A percentile compares a stretch with the other conserved stretches of the same genome.
Conservation (phyloP, 2,113 vertebrate species). For the Prochilodus magdalenae region DNA sequence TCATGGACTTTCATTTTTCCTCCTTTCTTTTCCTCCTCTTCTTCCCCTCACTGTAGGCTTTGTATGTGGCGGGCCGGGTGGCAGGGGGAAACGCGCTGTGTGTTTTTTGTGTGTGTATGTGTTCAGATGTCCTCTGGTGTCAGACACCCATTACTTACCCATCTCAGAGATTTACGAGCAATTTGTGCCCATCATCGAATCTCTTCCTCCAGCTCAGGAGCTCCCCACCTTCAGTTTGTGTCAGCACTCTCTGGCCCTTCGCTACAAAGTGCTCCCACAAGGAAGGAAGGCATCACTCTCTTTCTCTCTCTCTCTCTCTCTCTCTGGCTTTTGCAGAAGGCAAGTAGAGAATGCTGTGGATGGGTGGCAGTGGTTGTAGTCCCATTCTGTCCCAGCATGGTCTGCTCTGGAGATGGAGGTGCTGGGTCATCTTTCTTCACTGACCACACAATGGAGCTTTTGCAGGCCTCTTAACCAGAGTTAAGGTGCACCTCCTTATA, state of each 20-base stretch:
- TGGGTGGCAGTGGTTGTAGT: background rate
- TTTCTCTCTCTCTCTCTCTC: conserved; percentile 40
- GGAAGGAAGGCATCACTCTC: conserved; percentile 1
- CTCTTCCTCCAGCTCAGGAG: conserved; percentile 34
- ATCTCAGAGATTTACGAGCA: conserved; percentile 75
- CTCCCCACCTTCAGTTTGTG: conserved; percentile 42
- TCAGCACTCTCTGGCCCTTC: conserved; percentile 21
- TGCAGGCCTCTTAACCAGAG: too few species aligned
- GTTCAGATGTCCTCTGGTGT: conserved; percentile 72
- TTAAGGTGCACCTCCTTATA: too few species aligned
- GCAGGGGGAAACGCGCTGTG: background rate
- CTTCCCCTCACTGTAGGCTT: conserved; percentile 43
- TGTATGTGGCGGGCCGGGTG: conserved; percentile 1
- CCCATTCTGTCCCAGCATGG: background rate
- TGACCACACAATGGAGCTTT: too few species aligned
- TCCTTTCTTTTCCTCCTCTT: conserved; percentile 47
- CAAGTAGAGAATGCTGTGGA: background rate
- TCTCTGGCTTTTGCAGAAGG: conserved; percentile 29
- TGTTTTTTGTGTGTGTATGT: conserved; percentile 36
- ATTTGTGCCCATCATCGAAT: conserved; percentile 72
- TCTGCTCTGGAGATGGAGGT: too few species aligned
- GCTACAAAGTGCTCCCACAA: conserved; percentile 39
- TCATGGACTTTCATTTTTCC: conserved; percentile 39
- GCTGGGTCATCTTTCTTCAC: too few species aligned
- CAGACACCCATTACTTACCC: conserved; percentile 72